Base-by-base conservation (phyloP, 2,888 invertebrate genomes). In the Copidosoma aretas region DNA sequence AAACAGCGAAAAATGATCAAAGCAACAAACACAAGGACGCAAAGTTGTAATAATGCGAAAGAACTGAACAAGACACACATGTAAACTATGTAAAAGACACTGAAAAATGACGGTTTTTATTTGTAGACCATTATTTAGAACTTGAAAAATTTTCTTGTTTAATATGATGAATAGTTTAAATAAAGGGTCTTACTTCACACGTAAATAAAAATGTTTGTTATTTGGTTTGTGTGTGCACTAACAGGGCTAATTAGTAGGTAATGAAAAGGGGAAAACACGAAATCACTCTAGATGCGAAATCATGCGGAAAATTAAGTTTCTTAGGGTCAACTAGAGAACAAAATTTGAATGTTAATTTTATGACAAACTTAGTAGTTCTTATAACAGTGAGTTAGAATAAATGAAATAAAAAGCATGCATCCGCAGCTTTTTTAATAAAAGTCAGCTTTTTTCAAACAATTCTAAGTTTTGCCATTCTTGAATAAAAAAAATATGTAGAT, bases 21-120 rank as follows among this genome's bases (percentile, higher is more conserved):
- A 74, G 62, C 70, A 60, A 74, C 71, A 73, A 74, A 73, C 70
- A 75, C 74, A 75, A 75, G 74, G 73, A 73, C 75, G 71, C 73
- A 74, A 72, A 72, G 73, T 74, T 68, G 58, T 64, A 59, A 10
- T 62, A 56, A 73, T 70, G 72, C 64, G 63, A 46, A 66, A 54
- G 52, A 66, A 62, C 53, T 70, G 52, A 72, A 64, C 62, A 66
- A 68, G 59, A 64, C 68, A 70, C 60, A 68, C 68, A 69, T 49
- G 39, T 56, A 68, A 68, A 69, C 60, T 63, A 68, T 60, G 52
- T 66, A 71, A 66, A 64, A 68, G 51, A 66, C 66, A 71, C 52
- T 68, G 60, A 68, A 68, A 64, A 65, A 57, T 56, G 41, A 46
- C 43, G 12, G 17, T 56, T 60, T 59, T 41, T 41, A 24, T 64